phyloP scores from a whole-genome alignment of 2,797 vertebrate species.

The Eleutherodactylus coqui region DNA sequence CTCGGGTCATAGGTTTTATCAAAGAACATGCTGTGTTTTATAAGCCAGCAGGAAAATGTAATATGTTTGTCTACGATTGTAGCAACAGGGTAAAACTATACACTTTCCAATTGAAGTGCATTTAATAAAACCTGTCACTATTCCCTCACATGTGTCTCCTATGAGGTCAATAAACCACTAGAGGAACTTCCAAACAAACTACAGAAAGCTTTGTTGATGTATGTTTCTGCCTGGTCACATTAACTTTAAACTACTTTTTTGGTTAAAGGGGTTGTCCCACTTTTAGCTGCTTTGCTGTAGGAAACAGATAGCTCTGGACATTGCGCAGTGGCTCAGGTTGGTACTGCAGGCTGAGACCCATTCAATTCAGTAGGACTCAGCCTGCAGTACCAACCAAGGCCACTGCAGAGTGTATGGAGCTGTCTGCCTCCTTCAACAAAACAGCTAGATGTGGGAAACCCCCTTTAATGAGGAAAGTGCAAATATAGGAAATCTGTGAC shows the following conservation, averaged over 20 bases:
- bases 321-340: too few relatives aligned
- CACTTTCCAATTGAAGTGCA: slow-evolving; percentile 30
- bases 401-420: too few relatives aligned
- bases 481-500: background rate
- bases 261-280: background rate
- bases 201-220: too few relatives aligned
- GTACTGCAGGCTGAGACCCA: too few relatives aligned
- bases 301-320: too few relatives aligned
- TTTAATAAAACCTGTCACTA: slow-evolving; percentile 52
- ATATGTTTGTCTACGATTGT: slow-evolving; percentile 36
- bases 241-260: background rate
- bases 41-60: slow-evolving; percentile 38
- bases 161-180: slow-evolving; percentile 17
- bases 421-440: too few relatives aligned
- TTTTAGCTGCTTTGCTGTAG: too few relatives aligned
- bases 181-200: slow-evolving; percentile 23
- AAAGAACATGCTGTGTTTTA: slow-evolving; percentile 55
- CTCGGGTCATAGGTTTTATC: slow-evolving; percentile 55
- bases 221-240: background rate
- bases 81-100: slow-evolving; percentile 44
- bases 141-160: slow-evolving; percentile 25
- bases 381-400: too few relatives aligned
- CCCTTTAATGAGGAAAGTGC: too few relatives aligned
- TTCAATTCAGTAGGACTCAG: too few relatives aligned
- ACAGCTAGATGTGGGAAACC: too few relatives aligned